Percentiles rank a stretch among this genome's conserved stretches.
phyloP scores from a whole-genome alignment of 2,113 vertebrate species.

The Oryctolagus cuniculus region mOryCun1.1 NC_091453.1:87729501-87730000 shows the following conservation, averaged over 20 bases:
- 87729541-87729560: neutral
- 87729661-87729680: neutral
- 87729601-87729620: neutral
- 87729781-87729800: neutral
- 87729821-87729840: neutral
- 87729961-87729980: neutral
- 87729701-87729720: neutral
- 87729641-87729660: conserved; percentile 5
- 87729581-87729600: neutral
- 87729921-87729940: neutral
- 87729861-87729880: neutral
- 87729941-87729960: neutral
- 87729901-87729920: neutral
- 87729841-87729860: neutral
- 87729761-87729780: neutral
- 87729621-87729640: neutral
- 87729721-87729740: neutral
- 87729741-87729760: neutral
- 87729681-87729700: neutral
- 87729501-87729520: neutral
- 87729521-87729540: neutral
- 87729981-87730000: neutral
- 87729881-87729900: neutral
- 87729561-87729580: neutral
- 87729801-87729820: neutral